Evolutionary conservation across 2,113 vertebrate species (phyloP).

Genomic region (Vireo altiloquus): DNA sequence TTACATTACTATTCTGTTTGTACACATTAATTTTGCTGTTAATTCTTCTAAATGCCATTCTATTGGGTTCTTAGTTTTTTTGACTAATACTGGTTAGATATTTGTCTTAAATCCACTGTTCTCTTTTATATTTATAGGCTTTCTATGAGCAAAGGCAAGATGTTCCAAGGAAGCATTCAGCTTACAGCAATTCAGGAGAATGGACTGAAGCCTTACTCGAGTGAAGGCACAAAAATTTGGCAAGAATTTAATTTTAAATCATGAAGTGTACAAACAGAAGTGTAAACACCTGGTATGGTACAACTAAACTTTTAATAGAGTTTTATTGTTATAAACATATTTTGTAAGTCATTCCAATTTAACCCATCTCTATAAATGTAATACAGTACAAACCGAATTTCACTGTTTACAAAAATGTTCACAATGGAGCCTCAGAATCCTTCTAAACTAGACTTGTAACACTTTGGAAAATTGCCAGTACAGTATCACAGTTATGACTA

Average conservation of each 20-base stretch:
- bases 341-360: constrained; percentile 61
- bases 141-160: constrained; percentile 46
- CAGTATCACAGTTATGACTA: constrained; percentile 51
- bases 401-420: constrained; percentile 57
- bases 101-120: background rate
- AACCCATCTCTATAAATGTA: constrained; percentile 51
- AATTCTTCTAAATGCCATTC: background rate
- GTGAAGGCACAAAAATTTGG: constrained; percentile 38
- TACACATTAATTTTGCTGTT: constrained; percentile 9
- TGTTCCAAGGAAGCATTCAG: constrained; percentile 27
- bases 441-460: constrained; percentile 39
- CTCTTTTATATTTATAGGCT: background rate
- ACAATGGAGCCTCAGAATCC: constrained; percentile 51
- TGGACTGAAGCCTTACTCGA: constrained; percentile 17
- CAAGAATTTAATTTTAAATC: constrained; percentile 50
- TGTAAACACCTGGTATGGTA: constrained; percentile 62
- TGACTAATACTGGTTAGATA: background rate
- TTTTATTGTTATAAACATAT: constrained; percentile 55
- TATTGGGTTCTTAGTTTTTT: background rate
- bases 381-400: constrained; percentile 58
- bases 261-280: constrained; percentile 72
- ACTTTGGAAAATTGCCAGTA: constrained; percentile 44
- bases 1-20: constrained; percentile 51
- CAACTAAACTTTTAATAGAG: constrained; percentile 53
- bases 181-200: background rate